Base-by-base conservation (phyloP, 2,888 invertebrate genomes). In the Nebria brevicollis region DNA sequence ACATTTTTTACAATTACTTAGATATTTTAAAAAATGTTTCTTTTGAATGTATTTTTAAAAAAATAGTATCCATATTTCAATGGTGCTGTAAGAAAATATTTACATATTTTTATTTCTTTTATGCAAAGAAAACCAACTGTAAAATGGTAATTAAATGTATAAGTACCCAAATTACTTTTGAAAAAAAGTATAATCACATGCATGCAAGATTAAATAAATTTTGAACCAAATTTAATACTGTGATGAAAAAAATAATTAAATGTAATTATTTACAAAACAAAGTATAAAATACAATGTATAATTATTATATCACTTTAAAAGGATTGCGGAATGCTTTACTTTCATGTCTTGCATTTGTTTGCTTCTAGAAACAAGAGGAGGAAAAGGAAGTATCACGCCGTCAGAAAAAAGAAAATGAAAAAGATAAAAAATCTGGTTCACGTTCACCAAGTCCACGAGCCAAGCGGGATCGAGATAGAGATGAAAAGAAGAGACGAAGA, bases 351-450 rank as follows among this genome's bases (percentile, higher is more conserved):
- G 54, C 54, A 54, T 84, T 87, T 89, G 86, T 89, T 89, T 90
- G 87, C 90, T 91, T 91, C 87, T 91, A 94, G 93, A 94, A 94
- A 91, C 93, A 94, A 90, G 94, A 94, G 88, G 94, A 94, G 88
- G 93, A 94, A 86, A 93, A 93, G 86, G 93, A 93, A 87, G 92
- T 93, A 70, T 90, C 90, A 85, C 90, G 93, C 84, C 90, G 93
- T 89, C 94, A 94, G 91, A 93, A 94, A 87, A 94, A 94, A 87
- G 94, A 93, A 83, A 93, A 93, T 83, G 86, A 86, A 83, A 86
- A 84, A 84, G 86, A 85, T 75, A 85, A 85, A 34, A 85, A 85
- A 64, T 83, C 82, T 15, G 81, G 84, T 76, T 88, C 88, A 20
- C 88, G 86, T 83, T 89, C 89, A 25, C 89, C 88, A 1, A 89